phyloP scores from a whole-genome alignment of 2,888 invertebrate genomes.

The Lypha dubia region DNA sequence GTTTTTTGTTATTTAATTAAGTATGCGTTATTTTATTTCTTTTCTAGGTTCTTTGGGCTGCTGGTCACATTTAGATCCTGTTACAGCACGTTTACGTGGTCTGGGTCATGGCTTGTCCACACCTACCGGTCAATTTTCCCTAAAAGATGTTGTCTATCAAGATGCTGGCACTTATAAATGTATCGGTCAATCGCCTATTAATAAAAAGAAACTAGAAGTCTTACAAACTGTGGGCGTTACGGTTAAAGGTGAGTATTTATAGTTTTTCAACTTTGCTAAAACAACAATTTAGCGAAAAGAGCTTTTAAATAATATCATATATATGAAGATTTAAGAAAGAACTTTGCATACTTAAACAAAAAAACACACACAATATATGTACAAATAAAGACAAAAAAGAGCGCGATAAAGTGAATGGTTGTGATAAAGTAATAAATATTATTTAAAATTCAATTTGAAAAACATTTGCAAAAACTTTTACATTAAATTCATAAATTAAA shows the following conservation, averaged over 20 bases:
- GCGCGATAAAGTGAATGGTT: too few species aligned
- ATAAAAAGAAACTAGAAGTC: conserved; percentile 85
- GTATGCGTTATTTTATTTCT: conserved; percentile 19
- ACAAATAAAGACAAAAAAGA: too few species aligned
- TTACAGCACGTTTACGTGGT: conserved; percentile 85
- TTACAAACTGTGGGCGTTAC: conserved; percentile 85
- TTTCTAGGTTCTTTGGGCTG: conserved; percentile 85
- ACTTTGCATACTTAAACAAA: too few species aligned
- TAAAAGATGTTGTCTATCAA: conserved; percentile 89
- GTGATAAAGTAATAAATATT: neutral
- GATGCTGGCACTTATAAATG: conserved; percentile 91
- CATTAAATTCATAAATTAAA: neutral
- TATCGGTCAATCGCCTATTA: conserved; percentile 84
- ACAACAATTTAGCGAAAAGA: conserved; percentile 13
- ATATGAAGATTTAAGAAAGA: neutral
- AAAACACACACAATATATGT: neutral
- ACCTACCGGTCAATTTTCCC: conserved; percentile 86
- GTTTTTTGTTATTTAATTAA: neutral
- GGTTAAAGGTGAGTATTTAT: conserved; percentile 84
- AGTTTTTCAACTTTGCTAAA: neutral
- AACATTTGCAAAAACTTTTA: neutral
- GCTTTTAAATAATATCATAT: conserved; percentile 23
- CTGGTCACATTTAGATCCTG: conserved; percentile 86
- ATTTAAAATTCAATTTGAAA: neutral
- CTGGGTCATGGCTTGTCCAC: conserved; percentile 85